Evolutionary conservation across 1,140 invertebrate species (phyloP).

Genomic region (Maconellicoccus hirsutus): DNA sequence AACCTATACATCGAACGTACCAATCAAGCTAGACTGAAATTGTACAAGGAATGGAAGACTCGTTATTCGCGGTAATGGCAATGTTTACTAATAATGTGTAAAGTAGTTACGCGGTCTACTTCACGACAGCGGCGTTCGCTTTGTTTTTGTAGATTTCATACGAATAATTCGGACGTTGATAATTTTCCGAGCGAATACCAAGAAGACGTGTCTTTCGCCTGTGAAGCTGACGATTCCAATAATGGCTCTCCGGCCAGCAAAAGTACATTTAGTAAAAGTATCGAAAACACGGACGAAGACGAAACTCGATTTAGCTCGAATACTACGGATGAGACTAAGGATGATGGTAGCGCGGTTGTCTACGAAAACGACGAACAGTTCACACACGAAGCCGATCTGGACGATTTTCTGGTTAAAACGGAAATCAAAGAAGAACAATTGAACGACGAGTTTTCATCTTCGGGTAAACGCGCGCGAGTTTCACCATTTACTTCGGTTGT

Average conservation of each 20-base stretch:
- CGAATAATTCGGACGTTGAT: no score
- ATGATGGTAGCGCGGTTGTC: not conserved
- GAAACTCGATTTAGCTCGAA: not conserved
- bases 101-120: no score
- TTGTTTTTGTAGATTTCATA: no score
- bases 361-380: not conserved
- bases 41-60: slow-evolving; percentile 23
- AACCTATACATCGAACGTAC: not conserved
- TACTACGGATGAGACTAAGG: not conserved
- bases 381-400: not conserved
- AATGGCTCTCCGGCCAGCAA: no score
- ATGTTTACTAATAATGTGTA: no score
- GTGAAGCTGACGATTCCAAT: no score
- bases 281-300: no score
- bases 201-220: no score
- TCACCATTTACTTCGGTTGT: no score
- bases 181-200: no score
- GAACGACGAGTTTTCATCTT: not conserved
- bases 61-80: not conserved
- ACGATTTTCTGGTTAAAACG: not conserved
- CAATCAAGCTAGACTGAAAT: slow-evolving; percentile 25
- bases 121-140: no score
- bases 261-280: no score
- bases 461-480: not conserved
- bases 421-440: not conserved